Evolutionary conservation across 2,797 vertebrate genomes (phyloP).

Genomic region (Macroramphosus scolopax): DNA sequence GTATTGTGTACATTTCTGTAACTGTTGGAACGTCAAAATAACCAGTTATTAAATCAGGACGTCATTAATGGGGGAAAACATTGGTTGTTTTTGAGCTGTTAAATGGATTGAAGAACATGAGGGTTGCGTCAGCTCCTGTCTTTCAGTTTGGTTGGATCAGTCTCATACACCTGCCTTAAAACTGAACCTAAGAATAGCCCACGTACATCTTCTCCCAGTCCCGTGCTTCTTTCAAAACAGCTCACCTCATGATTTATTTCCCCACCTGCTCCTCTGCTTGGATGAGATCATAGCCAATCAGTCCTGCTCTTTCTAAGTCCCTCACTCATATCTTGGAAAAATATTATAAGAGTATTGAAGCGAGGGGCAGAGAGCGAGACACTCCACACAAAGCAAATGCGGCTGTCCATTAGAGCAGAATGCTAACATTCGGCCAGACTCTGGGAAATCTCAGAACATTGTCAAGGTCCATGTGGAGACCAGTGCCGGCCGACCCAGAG

Average conservation of each 20-base stretch:
- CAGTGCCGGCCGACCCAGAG: conserved; percentile 11
- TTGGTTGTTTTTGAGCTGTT: no score
- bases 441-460: conserved; percentile 71
- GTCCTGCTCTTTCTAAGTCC: conserved; percentile 22
- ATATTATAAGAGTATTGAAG: conserved; percentile 58
- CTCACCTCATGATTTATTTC: conserved; percentile 52
- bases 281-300: conserved; percentile 47
- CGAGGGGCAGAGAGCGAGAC: conserved; percentile 28
- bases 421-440: conserved; percentile 58
- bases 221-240: conserved; percentile 47
- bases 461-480: conserved; percentile 49
- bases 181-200: conserved; percentile 26
- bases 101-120: no score
- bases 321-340: conserved; percentile 62
- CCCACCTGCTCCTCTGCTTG: conserved; percentile 62
- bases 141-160: no score
- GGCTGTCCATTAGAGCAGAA: conserved; percentile 65
- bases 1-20: no score
- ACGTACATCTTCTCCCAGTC: conserved; percentile 14
- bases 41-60: no score
- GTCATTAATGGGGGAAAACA: no score
- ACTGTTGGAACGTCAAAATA: no score
- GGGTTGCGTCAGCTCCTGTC: no score
- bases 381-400: conserved; percentile 43
- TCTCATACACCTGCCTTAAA: conserved; percentile 23